phyloP scores from a whole-genome alignment of 2,797 vertebrate species.

The Myiotriccus ornatus region DNA sequence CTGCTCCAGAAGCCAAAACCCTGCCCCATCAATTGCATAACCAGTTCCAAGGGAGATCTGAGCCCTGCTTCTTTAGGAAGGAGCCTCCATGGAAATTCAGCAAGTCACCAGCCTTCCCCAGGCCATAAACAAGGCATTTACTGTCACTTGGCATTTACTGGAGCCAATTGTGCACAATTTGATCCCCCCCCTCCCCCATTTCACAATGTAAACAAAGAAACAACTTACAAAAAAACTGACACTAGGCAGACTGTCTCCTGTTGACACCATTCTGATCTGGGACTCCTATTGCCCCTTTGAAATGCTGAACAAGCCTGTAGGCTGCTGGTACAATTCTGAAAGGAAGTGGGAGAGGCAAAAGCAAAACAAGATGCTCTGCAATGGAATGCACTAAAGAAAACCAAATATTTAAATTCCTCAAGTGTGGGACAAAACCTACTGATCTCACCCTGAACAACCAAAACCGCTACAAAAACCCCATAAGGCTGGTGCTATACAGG shows the following conservation, averaged over 20 bases:
- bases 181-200: background rate
- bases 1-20: constrained; percentile 67
- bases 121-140: constrained; percentile 57
- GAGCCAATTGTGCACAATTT: constrained; percentile 1
- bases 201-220: constrained; percentile 27
- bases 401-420: background rate
- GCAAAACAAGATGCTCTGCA: constrained; percentile 51
- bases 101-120: constrained; percentile 34
- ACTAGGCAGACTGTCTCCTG: constrained; percentile 42
- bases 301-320: constrained; percentile 36
- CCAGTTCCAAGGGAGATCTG: constrained; percentile 32
- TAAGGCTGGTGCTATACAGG: background rate
- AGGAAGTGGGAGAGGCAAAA: constrained; percentile 50
- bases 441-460: background rate
- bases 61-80: background rate
- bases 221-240: constrained; percentile 21
- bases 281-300: constrained; percentile 34
- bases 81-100: constrained; percentile 32
- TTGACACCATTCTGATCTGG: constrained; percentile 44
- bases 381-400: background rate
- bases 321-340: constrained; percentile 31
- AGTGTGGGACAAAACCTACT: background rate
- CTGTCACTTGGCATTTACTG: constrained; percentile 38
- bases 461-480: background rate
- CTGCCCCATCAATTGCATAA: constrained; percentile 62